Percentiles rank a stretch among this genome's conserved stretches.
Conservation (phyloP, 1,140 invertebrate species). For the Lysiphlebus fabarum region DNA sequence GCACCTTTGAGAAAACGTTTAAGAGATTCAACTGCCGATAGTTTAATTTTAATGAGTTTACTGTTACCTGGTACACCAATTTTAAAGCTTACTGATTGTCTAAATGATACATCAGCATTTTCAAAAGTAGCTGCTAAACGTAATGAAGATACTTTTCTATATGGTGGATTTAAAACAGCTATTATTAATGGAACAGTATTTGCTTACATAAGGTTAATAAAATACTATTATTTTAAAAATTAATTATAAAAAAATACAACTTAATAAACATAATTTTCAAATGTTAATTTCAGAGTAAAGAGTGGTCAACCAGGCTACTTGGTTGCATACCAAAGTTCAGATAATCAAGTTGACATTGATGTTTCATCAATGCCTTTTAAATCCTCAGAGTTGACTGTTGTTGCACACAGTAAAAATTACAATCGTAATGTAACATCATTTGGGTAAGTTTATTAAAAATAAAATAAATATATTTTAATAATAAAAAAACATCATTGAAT, state of each 20-base stretch:
- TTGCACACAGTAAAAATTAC: conserved; percentile 58
- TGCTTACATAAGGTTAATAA: conserved; percentile 61
- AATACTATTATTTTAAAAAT: too few relatives aligned
- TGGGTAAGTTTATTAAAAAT: conserved; percentile 46
- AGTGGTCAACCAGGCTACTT: conserved; percentile 68
- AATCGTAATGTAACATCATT: conserved; percentile 38
- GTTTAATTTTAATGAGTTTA: conserved; percentile 61
- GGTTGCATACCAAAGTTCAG: conserved; percentile 62
- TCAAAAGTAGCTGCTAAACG: conserved; percentile 35
- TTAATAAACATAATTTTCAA: background rate
- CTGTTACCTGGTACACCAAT: conserved; percentile 73
- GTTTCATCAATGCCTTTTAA: conserved; percentile 49
- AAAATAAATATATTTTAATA: conserved; percentile 3
- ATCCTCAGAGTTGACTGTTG: conserved; percentile 58
- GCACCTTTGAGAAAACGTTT: conserved; percentile 34
- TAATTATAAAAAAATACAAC: background rate
- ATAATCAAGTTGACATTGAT: conserved; percentile 50
- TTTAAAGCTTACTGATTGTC: conserved; percentile 58
- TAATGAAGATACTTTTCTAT: conserved; percentile 54
- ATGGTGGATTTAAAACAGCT: conserved; percentile 55
- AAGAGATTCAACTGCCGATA: conserved; percentile 56
- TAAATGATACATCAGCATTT: conserved; percentile 37
- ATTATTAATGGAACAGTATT: conserved; percentile 57
- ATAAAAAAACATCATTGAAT: background rate
- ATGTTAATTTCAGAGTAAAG: conserved; percentile 60